These are phyloP conservation scores for Poicephalus meyeri DNA, from an alignment of 2,113 vertebrate genomes.

Conservation along the genomic window DNA sequence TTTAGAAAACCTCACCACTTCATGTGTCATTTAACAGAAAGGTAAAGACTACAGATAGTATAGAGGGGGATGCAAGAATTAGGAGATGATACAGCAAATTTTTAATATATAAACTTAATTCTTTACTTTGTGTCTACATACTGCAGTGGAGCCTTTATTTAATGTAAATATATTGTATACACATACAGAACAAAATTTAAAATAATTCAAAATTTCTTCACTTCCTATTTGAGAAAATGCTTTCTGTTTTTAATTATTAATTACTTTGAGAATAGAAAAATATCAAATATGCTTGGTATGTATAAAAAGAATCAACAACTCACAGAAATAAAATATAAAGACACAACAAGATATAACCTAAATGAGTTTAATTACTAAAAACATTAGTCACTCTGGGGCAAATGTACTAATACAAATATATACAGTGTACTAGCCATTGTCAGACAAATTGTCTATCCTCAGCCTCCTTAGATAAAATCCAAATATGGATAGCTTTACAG, in stretches of 20 bases:
- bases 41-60: background rate
- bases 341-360: background rate
- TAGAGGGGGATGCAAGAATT: background rate
- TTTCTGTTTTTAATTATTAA: background rate
- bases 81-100: background rate
- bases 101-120: background rate
- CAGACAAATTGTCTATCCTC: background rate
- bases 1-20: background rate
- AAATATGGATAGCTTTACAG: background rate
- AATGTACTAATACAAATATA: background rate
- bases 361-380: background rate
- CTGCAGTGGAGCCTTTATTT: background rate
- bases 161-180: background rate
- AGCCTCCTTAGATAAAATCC: background rate
- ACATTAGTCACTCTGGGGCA: background rate
- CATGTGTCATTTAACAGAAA: background rate
- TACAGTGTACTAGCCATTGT: background rate
- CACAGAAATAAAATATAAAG: background rate
- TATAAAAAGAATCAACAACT: background rate
- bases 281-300: background rate
- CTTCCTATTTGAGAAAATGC: background rate
- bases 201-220: background rate
- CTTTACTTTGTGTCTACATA: background rate
- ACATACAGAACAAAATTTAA: background rate
- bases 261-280: background rate